A percentile compares a stretch with the other conserved stretches of the same genome.
Evolutionary conservation across 2,888 invertebrate species (phyloP).

Genomic region (Leucophenga maculata): DNA sequence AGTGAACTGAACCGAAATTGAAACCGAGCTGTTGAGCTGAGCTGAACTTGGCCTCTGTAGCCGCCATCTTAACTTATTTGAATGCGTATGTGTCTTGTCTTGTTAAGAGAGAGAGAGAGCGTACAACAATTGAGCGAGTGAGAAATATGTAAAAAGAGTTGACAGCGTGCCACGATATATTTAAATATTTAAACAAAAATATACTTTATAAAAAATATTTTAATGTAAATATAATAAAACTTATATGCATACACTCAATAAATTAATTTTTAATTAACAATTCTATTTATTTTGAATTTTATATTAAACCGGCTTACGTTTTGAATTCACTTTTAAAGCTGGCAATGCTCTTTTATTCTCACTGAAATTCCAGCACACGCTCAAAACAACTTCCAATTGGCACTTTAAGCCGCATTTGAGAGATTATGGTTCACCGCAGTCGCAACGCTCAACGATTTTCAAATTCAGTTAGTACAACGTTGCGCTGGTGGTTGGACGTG

Average conservation of each 20-base stretch:
- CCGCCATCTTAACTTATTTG: conserved; percentile 70
- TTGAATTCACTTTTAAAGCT: not conserved
- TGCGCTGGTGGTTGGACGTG: conserved; percentile 58
- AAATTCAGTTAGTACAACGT: conserved; percentile 57
- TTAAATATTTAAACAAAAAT: too few relatives aligned
- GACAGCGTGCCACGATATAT: not conserved
- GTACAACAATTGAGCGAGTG: not conserved
- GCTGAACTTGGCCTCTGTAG: conserved; percentile 65
- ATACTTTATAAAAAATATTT: too few relatives aligned
- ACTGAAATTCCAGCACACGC: not conserved
- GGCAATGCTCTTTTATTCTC: conserved; percentile 5
- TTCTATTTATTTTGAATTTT: too few relatives aligned
- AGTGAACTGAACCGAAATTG: conserved; percentile 63
- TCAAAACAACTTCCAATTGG: not conserved
- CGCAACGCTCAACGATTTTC: conserved; percentile 39
- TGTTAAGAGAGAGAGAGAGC: conserved; percentile 37
- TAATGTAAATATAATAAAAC: too few relatives aligned
- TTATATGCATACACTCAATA: not conserved
- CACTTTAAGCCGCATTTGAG: not conserved
- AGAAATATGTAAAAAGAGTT: not conserved
- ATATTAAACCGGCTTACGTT: too few relatives aligned
- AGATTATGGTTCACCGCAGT: conserved; percentile 8
- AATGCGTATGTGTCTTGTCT: conserved; percentile 24
- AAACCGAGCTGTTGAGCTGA: conserved; percentile 45
- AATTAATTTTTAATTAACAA: not conserved